Evolutionary conservation across 1,140 invertebrate species (phyloP), one percentile per base, ranked within the genome.

Genomic region (Lepeophtheirus salmonis): DNA sequence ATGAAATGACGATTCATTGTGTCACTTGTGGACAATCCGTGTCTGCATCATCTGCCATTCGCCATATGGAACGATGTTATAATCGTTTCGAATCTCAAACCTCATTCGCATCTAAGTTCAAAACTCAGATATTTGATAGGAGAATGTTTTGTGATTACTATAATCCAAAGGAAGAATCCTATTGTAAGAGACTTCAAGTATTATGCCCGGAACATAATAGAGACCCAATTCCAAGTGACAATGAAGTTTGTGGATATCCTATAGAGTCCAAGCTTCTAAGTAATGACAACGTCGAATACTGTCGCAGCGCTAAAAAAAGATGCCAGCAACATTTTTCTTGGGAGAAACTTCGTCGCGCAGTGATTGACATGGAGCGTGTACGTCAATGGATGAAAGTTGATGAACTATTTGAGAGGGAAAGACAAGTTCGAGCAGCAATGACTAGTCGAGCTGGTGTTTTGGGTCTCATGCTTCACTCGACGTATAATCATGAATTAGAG

Each of bases 71-170:
- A 71, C 89, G 89, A 67, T 92, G 89, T 71, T 94, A 90, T 68
- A 87, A 91, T 65, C 95, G 95, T 79, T 90, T 92, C 71, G 95
- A 99, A 70, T 90, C 88, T 53, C 89, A 96, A 73, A 88, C 90
- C 2, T 94, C 91, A 0, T 97, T 95, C 72, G 91, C 89, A 14
- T 94, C 88, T 14, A 81, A 88, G 51, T 92, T 87, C 66, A 88
- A 92, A 68, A 95, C 91, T 0, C 77, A 85, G 51, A 92, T 96
- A 64, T 91, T 96, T 71, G 86, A 86, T 14, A 81, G 86, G 72
- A 85, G 88, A 67, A 94, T 98, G 83, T 97, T 98, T 70, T 99
- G 95, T 71, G 94, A 98, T 68, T 90, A 85, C 70, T 97, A 85
- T 70, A 97, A 96, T 74, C 78, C 84, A 2, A 74, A 78, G 1